phyloP scores from a whole-genome alignment of 2,797 vertebrate species.

The Carcharodon carcharias region DNA sequence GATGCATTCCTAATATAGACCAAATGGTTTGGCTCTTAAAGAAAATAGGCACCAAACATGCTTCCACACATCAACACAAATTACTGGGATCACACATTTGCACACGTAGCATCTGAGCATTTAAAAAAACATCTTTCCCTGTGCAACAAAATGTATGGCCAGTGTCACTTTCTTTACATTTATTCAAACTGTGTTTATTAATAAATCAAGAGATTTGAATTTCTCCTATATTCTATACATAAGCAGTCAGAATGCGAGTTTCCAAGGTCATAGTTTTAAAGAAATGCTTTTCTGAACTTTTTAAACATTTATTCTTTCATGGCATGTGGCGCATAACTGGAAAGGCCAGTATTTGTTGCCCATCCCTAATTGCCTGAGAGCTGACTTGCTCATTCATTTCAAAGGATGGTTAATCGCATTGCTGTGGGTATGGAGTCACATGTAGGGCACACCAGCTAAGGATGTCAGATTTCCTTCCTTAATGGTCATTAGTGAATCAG shows the following conservation, averaged over 20 bases:
- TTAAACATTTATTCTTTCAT: too few species aligned
- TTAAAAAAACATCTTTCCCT: background rate
- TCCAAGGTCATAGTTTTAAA: background rate
- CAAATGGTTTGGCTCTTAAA: background rate
- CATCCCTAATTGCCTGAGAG: too few species aligned
- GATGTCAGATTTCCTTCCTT: too few species aligned
- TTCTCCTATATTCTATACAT: background rate
- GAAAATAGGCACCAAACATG: background rate
- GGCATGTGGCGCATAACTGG: too few species aligned
- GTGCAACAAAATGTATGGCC: background rate
- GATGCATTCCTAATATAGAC: background rate
- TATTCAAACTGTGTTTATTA: background rate
- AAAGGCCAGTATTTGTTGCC: too few species aligned
- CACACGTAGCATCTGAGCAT: background rate
- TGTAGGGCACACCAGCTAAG: too few species aligned
- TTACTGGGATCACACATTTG: background rate
- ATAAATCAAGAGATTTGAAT: background rate
- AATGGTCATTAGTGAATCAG: too few species aligned
- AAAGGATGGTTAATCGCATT: too few species aligned
- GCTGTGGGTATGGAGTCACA: too few species aligned
- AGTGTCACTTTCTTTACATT: background rate
- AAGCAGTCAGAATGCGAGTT: background rate
- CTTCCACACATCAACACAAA: background rate
- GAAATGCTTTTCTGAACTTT: background rate
- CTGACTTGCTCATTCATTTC: too few species aligned